phyloP scores from a whole-genome alignment of 2,888 invertebrate species.

The Alcis repandata region DNA sequence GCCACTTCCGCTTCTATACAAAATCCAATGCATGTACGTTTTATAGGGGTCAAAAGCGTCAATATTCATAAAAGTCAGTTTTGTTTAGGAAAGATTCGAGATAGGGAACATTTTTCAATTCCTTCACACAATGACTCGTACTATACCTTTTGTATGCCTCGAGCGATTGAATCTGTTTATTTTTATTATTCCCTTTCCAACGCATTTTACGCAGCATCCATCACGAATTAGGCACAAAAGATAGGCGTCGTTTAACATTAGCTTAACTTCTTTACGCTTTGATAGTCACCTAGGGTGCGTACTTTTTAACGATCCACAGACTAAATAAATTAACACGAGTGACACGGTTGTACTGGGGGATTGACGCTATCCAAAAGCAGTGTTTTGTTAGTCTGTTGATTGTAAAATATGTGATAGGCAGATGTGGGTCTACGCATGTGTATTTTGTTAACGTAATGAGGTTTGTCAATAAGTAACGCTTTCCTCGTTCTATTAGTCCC shows the following conservation, averaged over 20 bases:
- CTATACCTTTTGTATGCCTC: slow-evolving; percentile 65
- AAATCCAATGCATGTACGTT: slow-evolving; percentile 36
- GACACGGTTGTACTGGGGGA: slow-evolving; percentile 61
- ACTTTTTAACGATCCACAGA: slow-evolving; percentile 63
- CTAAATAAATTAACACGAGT: slow-evolving; percentile 66
- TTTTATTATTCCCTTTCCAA: slow-evolving; percentile 65
- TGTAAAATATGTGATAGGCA: slow-evolving; percentile 74
- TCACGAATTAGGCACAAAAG: slow-evolving; percentile 83
- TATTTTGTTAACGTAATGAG: slow-evolving; percentile 83
- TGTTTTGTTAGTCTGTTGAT: slow-evolving; percentile 67
- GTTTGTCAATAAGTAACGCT: slow-evolving; percentile 81
- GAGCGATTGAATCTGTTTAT: slow-evolving; percentile 70
- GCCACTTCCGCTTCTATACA: slow-evolving; percentile 39
- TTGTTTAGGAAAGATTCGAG: slow-evolving; percentile 63
- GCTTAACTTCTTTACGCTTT: slow-evolving; percentile 86
- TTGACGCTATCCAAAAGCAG: slow-evolving; percentile 59
- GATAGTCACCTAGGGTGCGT: slow-evolving; percentile 71
- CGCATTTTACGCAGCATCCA: slow-evolving; percentile 78
- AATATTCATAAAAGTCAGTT: slow-evolving; percentile 75
- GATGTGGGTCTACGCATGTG: slow-evolving; percentile 80
- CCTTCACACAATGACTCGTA: slow-evolving; percentile 66
- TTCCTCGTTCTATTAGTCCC: slow-evolving; percentile 67
- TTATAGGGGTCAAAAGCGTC: slow-evolving; percentile 63
- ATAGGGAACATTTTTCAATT: slow-evolving; percentile 68
- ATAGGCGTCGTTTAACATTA: slow-evolving; percentile 85